Percentiles rank a stretch among this genome's conserved stretches.
Conservation (phyloP, 2,888 invertebrate genomes). For the Ganaspis brasiliensis region DNA sequence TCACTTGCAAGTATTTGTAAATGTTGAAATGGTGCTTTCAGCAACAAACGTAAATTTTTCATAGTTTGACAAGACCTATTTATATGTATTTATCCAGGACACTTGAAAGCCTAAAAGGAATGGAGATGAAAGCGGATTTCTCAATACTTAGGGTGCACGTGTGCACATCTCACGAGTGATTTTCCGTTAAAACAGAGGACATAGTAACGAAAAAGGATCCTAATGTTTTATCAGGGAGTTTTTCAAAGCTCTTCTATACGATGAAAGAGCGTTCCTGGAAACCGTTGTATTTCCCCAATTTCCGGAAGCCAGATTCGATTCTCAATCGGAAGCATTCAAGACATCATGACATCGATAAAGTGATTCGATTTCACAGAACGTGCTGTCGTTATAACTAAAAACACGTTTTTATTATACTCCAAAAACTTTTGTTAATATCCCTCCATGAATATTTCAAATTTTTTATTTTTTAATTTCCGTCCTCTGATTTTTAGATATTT, state of each 20-base stretch:
- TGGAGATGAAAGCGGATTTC: conserved; percentile 24
- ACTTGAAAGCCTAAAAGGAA: conserved; percentile 7
- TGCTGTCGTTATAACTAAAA: conserved; percentile 20
- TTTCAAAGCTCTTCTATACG: neutral
- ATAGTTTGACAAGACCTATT: conserved; percentile 19
- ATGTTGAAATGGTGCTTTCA: neutral
- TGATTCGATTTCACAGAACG: conserved; percentile 21
- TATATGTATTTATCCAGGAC: conserved; percentile 19
- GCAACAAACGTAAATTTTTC: conserved; percentile 10
- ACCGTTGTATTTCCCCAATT: conserved; percentile 37
- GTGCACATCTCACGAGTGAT: conserved; percentile 13
- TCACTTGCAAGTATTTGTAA: neutral
- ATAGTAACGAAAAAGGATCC: conserved; percentile 13
- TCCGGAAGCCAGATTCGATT: conserved; percentile 22
- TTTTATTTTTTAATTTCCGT: no score
- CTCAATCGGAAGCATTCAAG: conserved; percentile 33
- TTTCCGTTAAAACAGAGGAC: conserved; percentile 10
- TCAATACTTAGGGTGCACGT: neutral
- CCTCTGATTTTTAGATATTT: no score
- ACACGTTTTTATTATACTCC: conserved; percentile 2
- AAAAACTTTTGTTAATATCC: neutral
- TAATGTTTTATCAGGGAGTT: conserved; percentile 26
- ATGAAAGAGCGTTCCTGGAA: conserved; percentile 9
- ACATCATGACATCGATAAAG: conserved; percentile 32
- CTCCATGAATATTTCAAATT: no score